phyloP scores from a whole-genome alignment of 2,797 vertebrate species.

The Tenualosa ilisha region DNA sequence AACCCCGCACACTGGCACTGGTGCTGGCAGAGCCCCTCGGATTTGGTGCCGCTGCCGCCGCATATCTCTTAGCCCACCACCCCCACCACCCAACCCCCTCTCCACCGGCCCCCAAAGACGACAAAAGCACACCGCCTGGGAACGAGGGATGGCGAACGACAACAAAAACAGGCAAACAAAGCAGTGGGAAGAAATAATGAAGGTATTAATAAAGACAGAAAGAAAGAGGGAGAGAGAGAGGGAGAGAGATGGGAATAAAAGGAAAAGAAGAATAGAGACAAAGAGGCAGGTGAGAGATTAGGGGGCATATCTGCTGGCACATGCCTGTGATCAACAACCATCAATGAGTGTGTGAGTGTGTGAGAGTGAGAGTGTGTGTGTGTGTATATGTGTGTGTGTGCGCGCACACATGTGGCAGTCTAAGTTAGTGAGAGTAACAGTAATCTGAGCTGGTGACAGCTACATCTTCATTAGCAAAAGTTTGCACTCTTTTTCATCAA shows the following conservation, averaged over 20 bases:
- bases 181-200: conserved; percentile 89
- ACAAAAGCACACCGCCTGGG: conserved; percentile 87
- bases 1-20: not conserved
- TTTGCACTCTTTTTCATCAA: not conserved
- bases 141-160: conserved; percentile 79
- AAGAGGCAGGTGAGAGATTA: conserved; percentile 78
- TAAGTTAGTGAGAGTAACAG: not conserved
- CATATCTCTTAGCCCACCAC: conserved; percentile 82
- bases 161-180: conserved; percentile 85
- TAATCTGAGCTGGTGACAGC: not conserved
- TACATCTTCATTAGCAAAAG: not conserved
- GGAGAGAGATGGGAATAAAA: conserved; percentile 82
- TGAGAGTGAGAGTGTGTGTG: conserved; percentile 29
- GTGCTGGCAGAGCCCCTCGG: conserved; percentile 89
- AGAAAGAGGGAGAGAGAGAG: conserved; percentile 69
- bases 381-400: not conserved
- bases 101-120: conserved; percentile 44
- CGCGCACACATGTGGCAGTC: not conserved
- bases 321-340: conserved; percentile 62
- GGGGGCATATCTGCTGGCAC: conserved; percentile 53
- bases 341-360: conserved; percentile 36
- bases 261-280: conserved; percentile 79
- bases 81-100: not conserved
- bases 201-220: conserved; percentile 81
- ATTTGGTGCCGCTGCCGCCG: conserved; percentile 85